Evolutionary conservation across 2,113 vertebrate species (phyloP), one percentile per base, ranked within the genome.

Genomic region (Coptodon rendalli): DNA sequence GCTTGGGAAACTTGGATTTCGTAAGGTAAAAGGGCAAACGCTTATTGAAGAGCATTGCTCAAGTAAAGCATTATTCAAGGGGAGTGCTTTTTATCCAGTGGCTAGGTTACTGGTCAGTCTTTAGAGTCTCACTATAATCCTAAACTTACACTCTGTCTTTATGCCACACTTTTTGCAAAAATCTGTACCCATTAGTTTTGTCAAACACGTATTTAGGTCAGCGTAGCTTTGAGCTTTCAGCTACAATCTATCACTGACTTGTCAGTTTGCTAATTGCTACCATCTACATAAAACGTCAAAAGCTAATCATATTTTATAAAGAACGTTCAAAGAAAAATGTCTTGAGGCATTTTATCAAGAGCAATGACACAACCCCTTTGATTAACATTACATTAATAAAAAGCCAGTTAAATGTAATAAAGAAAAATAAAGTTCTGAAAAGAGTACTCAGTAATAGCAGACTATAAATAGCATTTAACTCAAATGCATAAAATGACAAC

Each of bases 1-100:
- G 4, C 68, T 48, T 73, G 68, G 40, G 40, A 73, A 73, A 73
- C 68, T 73, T 45, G 68, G 68, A 29, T 43, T 73, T 48, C 2
- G 0, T 29, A 34, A 52, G 6, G 27, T 78, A 78, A 78, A 1
- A 13, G 27, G 16, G 27, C 71, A 76, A 29, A 48, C 0, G 3
- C 13, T 43, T 9, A 71, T 16, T 71, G n/a, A 43, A 71, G n/a
- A 16, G 43, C 43, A 76, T 50, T 29, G 43, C 43, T 50, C 24
- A 29, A 48, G 43, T 31, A 29, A 38, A 38, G 6, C 45, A 50
- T 12, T 12, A 76, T 13, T 52, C 45, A 50, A 50, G 45, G 1
- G 27, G 27, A 78, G 17, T 12, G 2, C 4, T 24, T 52, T 52
- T 78, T 52, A 52, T 78, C 27, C 17, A 78, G 45, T 78, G 17